Conservation (phyloP, 2,113 vertebrate genomes). For the Colaptes auratus region DNA sequence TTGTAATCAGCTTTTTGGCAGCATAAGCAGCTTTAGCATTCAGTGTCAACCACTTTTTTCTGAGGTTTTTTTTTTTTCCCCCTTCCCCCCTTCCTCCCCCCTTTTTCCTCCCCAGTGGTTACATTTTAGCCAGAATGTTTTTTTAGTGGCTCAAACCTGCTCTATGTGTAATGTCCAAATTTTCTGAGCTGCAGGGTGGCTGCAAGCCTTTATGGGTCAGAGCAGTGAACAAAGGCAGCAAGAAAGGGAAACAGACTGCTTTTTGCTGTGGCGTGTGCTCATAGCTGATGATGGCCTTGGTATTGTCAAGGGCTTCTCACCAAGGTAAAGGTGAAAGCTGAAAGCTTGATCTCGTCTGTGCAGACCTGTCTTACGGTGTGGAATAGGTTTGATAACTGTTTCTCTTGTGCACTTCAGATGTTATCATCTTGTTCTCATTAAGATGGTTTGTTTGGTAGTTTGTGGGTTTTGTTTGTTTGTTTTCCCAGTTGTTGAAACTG, state of each 20-base stretch:
- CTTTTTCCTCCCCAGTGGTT: neutral
- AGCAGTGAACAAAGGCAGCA: neutral
- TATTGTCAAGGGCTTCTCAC: neutral
- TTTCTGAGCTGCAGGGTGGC: neutral
- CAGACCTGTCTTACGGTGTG: fast-evolving
- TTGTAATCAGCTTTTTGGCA: neutral
- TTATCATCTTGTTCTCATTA: neutral
- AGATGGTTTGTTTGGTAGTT: neutral
- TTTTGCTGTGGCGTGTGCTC: neutral
- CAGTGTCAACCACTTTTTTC: neutral
- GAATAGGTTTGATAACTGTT: neutral
- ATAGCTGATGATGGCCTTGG: neutral
- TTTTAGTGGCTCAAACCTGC: neutral
- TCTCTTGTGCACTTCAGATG: neutral
- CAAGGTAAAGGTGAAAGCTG: neutral
- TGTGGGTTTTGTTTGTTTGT: neutral
- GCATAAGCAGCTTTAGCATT: neutral
- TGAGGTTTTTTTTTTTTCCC: neutral
- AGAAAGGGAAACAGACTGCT: neutral
- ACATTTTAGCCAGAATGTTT: neutral
- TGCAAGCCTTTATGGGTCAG: neutral
- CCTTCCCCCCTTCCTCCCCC: too few relatives aligned
- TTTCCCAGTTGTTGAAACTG: neutral
- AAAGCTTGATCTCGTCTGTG: neutral
- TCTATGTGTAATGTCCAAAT: neutral